phyloP scores from a whole-genome alignment of 2,113 vertebrate genomes.

The Melanerpes formicivorus region DNA sequence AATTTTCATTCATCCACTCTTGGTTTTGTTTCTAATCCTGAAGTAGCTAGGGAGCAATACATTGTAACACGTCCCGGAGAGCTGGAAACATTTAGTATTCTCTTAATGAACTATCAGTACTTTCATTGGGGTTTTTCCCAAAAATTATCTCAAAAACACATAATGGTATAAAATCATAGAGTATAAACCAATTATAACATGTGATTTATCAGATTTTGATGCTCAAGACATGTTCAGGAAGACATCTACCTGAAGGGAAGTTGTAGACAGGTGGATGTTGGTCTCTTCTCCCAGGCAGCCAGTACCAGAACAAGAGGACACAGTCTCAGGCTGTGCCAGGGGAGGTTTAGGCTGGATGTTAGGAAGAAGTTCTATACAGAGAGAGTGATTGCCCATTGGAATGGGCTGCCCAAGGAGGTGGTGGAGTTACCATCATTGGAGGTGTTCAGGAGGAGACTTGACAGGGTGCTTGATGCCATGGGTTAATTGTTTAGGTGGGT shows the following conservation, averaged over 20 bases:
- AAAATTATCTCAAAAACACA: neutral
- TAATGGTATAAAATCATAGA: neutral
- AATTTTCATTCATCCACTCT: neutral
- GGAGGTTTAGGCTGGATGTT: no score
- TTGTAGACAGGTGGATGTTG: no score
- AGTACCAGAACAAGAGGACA: no score
- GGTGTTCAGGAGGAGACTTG: no score
- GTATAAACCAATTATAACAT: neutral
- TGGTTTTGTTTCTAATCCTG: neutral
- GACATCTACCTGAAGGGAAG: neutral
- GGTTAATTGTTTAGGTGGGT: no score
- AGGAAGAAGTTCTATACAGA: no score
- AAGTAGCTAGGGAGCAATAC: neutral
- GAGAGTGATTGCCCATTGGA: no score
- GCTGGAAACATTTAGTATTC: neutral
- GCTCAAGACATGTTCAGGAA: neutral
- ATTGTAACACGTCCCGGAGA: neutral
- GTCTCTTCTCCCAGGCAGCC: no score
- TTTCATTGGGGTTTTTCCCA: neutral
- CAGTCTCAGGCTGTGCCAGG: no score
- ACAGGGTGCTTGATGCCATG: no score
- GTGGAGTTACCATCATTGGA: no score
- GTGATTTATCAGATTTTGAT: neutral
- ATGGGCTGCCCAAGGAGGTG: no score
- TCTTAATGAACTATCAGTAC: neutral